Base-by-base conservation (phyloP, 2,797 vertebrate species). In the Takifugu ocellatus region DNA sequence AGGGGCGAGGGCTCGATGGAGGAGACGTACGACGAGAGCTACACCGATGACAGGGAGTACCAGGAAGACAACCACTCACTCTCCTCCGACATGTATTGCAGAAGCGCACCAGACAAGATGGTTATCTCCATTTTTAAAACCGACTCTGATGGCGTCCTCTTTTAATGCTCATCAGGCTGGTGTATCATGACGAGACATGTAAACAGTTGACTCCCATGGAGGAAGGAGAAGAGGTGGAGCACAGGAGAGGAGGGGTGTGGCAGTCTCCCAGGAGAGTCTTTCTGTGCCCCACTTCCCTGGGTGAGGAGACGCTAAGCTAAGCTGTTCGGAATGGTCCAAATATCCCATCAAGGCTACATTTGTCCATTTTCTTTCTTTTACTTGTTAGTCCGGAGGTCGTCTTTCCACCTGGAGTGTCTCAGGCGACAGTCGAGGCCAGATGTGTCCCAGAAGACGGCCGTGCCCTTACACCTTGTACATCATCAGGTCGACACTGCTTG, bases 361-460 rank as follows among this genome's bases (percentile, higher is more conserved):
- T 56, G 5, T 36, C 7, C 33, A 2, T 57, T 51, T 70, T 25
- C 24, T 50, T 48, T 62, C 21, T 58, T 33, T 55, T 43, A 12
- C 14, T 6, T 58, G 6, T 47, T 84, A 98, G 97, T 90, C 80
- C 92, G 96, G 83, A 93, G 95, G 91, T 94, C 96, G 26, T 98
- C 96, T 73, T 98, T 98, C 90, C 94, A 99, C 81, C 82, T 98
- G 72, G 97, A 99, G 76, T 98, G 95, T 92, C 91, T 98, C 77
- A 94, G 93, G 83, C 92, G 95, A 83, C 96, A 96, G 76, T 94
- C 93, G 31, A 93, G 90, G 4, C 82, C 91, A 70, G 96, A 97
- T 0, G 82, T 94, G 75, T 93, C 94, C 1, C 96, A 98, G 88
- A 97, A 94, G 90, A 96, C 95, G 31, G 91, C 92, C 58, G 87